These are phyloP conservation scores for Athalia cordata DNA, from an alignment of 2,888 invertebrate species.

Conservation along the genomic window DNA sequence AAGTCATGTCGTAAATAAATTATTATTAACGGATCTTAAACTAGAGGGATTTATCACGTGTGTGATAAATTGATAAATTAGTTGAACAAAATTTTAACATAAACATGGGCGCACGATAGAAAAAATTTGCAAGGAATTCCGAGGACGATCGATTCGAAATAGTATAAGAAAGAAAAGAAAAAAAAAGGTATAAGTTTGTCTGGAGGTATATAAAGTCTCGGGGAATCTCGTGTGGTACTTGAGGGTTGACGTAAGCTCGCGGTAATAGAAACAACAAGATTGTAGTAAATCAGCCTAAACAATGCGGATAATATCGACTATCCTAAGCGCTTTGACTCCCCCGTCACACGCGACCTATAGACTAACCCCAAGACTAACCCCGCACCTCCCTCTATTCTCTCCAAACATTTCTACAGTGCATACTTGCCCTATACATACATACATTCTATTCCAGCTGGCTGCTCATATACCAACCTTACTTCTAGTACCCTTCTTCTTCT, in stretches of 20 bases:
- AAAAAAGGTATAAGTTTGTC: too few species aligned
- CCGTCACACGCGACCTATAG: slow-evolving; percentile 49
- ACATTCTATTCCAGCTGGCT: too few species aligned
- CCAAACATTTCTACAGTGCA: too few species aligned
- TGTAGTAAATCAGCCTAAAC: slow-evolving; percentile 54
- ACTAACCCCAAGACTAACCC: slow-evolving; percentile 2
- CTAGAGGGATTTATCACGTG: not conserved
- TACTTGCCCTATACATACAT: too few species aligned
- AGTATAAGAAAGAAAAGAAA: too few species aligned
- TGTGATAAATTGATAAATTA: not conserved
- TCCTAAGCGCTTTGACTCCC: slow-evolving; percentile 52
- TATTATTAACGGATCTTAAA: not conserved
- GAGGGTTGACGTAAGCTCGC: not conserved
- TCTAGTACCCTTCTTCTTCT: slow-evolving; percentile 16
- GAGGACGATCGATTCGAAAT: too few species aligned
- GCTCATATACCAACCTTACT: too few species aligned
- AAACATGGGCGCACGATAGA: not conserved
- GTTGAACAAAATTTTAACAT: not conserved
- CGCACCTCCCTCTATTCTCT: slow-evolving; percentile 1
- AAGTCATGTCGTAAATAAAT: too few species aligned
- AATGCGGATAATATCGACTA: slow-evolving; percentile 55
- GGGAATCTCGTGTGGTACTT: not conserved
- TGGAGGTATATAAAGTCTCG: not conserved
- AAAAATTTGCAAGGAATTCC: too few species aligned
- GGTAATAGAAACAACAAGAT: slow-evolving; percentile 41